A percentile compares a stretch with the other conserved stretches of the same genome.
Evolutionary conservation across 2,797 vertebrate genomes (phyloP).

Genomic region (Melanotaenia trifasciata): DNA sequence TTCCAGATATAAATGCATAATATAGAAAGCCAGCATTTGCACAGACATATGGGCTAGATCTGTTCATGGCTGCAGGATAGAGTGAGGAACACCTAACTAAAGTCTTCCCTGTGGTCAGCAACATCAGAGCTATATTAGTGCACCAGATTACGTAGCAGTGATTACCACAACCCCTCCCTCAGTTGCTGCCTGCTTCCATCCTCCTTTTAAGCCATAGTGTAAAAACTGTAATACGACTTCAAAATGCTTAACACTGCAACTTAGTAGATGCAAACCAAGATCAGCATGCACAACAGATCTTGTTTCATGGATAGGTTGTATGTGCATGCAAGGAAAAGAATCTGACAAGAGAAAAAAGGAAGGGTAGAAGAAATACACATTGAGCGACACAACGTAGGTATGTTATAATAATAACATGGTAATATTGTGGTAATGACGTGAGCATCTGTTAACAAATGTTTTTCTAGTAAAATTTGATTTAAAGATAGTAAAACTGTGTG

Average conservation of each 20-base stretch:
- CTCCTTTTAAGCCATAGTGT: conserved; percentile 8
- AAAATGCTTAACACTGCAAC: too few relatives aligned
- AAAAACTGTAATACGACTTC: too few relatives aligned
- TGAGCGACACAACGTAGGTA: neutral
- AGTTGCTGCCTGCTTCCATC: conserved; percentile 26
- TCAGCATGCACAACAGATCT: too few relatives aligned
- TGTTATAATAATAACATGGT: neutral
- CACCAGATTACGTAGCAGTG: conserved; percentile 56
- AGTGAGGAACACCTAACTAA: conserved; percentile 13
- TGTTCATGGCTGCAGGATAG: neutral
- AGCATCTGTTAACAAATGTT: too few relatives aligned
- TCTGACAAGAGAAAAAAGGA: too few relatives aligned
- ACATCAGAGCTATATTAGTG: conserved; percentile 79
- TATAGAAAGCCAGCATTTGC: neutral
- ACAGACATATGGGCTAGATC: neutral
- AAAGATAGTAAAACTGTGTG: too few relatives aligned
- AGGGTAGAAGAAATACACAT: too few relatives aligned
- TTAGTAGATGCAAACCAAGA: too few relatives aligned
- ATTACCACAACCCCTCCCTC: conserved; percentile 57
- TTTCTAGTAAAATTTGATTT: neutral
- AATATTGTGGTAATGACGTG: neutral
- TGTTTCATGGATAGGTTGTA: too few relatives aligned
- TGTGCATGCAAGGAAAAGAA: too few relatives aligned
- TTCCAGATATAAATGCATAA: conserved; percentile 1
- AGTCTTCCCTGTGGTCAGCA: conserved; percentile 72